Conservation (phyloP, 2,797 vertebrate genomes). For the Thripadectes ignobilis region DNA sequence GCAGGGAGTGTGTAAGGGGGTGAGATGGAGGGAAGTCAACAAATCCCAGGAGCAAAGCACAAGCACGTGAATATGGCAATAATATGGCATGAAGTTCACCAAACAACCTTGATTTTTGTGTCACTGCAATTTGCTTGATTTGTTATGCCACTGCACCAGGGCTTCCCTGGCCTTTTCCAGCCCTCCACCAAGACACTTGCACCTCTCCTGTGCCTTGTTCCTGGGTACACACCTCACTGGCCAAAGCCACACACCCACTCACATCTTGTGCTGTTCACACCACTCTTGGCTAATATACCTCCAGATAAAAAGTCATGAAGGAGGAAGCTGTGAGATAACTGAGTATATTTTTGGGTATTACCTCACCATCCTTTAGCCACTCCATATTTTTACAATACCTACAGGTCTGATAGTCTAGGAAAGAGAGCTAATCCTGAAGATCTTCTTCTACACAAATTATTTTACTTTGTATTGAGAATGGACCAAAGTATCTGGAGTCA, state of each 20-base stretch:
- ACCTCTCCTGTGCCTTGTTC: not conserved
- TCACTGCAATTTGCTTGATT: not conserved
- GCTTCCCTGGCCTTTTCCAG: not conserved
- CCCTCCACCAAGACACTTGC: fast-evolving
- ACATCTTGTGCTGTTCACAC: not conserved
- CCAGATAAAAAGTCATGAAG: not conserved
- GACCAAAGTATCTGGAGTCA: not conserved
- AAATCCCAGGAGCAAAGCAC: not conserved
- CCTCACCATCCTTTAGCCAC: not conserved
- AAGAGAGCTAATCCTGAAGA: not conserved
- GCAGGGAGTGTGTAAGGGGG: not conserved
- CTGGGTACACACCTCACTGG: not conserved
- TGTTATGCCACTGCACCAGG: not conserved
- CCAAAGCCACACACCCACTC: not conserved
- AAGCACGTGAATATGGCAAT: not conserved
- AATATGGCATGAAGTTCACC: not conserved
- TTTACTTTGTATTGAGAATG: not conserved
- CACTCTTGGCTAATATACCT: not conserved
- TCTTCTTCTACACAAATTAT: not conserved
- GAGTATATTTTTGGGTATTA: not conserved
- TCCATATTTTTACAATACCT: not conserved
- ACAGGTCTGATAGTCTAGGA: not conserved
- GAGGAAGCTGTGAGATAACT: not conserved
- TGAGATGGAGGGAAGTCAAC: not conserved
- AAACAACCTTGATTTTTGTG: not conserved